Conservation (phyloP, 2,888 invertebrate species). For the Volucella zonaria region DNA sequence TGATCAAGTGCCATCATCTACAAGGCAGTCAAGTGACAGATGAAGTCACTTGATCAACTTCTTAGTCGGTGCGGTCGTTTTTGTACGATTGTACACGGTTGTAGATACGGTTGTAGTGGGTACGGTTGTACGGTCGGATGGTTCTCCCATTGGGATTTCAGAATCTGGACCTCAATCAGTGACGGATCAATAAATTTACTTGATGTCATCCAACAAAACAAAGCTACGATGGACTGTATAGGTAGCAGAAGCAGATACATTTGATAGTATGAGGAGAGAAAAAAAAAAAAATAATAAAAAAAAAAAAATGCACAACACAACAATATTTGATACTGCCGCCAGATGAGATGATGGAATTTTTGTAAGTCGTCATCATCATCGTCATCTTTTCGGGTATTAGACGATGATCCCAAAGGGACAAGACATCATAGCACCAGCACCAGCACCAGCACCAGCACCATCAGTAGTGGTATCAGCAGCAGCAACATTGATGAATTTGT, state of each 20-base stretch:
- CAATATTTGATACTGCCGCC: slow-evolving; percentile 73
- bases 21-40: slow-evolving; percentile 72
- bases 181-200: slow-evolving; percentile 74
- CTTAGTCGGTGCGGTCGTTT: slow-evolving; percentile 58
- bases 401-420: slow-evolving; percentile 67
- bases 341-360: slow-evolving; percentile 71
- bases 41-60: slow-evolving; percentile 73
- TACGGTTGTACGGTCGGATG: slow-evolving; percentile 64
- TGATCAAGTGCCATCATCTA: slow-evolving; percentile 74
- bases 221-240: slow-evolving; percentile 11
- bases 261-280: not conserved
- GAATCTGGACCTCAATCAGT: slow-evolving; percentile 72
- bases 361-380: slow-evolving; percentile 63
- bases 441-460: not conserved
- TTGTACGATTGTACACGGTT: slow-evolving; percentile 36
- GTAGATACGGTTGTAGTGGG: slow-evolving; percentile 22
- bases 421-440: slow-evolving; percentile 18
- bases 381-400: slow-evolving; percentile 66
- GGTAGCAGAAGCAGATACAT: no score
- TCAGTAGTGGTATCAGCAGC: not conserved
- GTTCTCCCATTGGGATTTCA: slow-evolving; percentile 62
- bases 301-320: slow-evolving; percentile 30
- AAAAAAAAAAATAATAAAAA: slow-evolving; percentile 12
- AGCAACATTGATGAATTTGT: slow-evolving; percentile 42
- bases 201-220: slow-evolving; percentile 71